Percentiles rank a stretch among this genome's conserved stretches.
These are phyloP conservation scores for Ochotona curzoniae DNA, from an alignment of 2,113 vertebrate genomes.

Conservation along the genomic window DNA sequence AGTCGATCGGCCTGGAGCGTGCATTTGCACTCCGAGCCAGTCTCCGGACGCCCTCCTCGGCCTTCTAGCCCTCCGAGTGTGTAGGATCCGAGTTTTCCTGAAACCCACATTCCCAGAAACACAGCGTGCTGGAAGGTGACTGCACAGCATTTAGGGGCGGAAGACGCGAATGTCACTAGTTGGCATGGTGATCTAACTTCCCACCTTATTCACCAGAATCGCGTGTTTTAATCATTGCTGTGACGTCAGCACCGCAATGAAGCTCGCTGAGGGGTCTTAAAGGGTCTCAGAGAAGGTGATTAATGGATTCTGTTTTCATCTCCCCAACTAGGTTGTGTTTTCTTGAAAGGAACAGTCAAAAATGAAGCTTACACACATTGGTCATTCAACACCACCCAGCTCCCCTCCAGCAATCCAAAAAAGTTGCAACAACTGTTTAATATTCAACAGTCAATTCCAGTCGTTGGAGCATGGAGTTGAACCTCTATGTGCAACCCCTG, in stretches of 20 bases:
- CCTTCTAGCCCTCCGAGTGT: constrained; percentile 14
- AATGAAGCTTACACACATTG: background rate
- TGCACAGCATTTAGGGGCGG: background rate
- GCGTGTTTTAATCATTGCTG: background rate
- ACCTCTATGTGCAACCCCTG: too few species aligned
- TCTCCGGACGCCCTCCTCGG: background rate
- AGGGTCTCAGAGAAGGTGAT: constrained; percentile 16
- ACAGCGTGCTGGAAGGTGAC: background rate
- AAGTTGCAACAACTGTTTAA: background rate
- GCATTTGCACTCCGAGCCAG: constrained; percentile 11
- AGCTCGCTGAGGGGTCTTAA: constrained; percentile 6
- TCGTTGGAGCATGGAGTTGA: too few species aligned
- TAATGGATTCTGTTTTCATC: constrained; percentile 20
- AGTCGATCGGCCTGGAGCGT: constrained; percentile 39
- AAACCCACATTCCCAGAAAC: background rate
- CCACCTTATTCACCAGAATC: constrained; percentile 38
- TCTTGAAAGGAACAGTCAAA: background rate
- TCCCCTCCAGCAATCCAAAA: background rate
- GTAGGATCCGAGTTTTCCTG: constrained; percentile 30
- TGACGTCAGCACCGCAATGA: constrained; percentile 4
- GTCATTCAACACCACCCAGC: background rate
- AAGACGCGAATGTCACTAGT: constrained; percentile 39
- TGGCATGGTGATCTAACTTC: constrained; percentile 57
- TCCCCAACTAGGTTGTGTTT: background rate
- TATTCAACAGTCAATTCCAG: background rate